A percentile compares a stretch with the other conserved stretches of the same genome.
These are phyloP conservation scores for Xylota segnis DNA, from an alignment of 2,888 invertebrate species.

Conservation along the genomic window DNA sequence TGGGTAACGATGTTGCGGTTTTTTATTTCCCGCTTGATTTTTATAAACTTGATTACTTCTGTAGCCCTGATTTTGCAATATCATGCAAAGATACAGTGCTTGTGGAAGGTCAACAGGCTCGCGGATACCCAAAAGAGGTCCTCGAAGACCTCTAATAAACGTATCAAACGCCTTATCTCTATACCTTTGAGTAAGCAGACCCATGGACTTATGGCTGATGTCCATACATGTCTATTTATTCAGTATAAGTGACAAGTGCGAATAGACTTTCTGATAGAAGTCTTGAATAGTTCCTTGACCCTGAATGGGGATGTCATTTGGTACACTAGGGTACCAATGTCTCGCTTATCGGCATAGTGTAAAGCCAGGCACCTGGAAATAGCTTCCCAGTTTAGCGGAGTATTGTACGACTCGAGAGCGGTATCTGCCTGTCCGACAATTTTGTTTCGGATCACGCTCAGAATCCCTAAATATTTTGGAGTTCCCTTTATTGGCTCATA, in stretches of 20 bases:
- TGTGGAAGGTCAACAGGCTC: conserved; percentile 69
- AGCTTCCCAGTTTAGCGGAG: too few relatives aligned
- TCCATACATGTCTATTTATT: conserved; percentile 40
- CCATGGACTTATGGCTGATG: conserved; percentile 46
- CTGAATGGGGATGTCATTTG: conserved; percentile 28
- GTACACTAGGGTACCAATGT: conserved; percentile 25
- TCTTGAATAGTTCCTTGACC: conserved; percentile 3
- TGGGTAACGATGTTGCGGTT: background rate
- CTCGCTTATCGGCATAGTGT: conserved; percentile 29
- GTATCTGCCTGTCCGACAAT: too few relatives aligned
- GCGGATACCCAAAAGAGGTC: conserved; percentile 41
- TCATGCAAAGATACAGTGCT: conserved; percentile 34
- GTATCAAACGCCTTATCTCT: conserved; percentile 49
- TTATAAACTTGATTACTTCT: conserved; percentile 3
- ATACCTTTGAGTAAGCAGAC: conserved; percentile 43
- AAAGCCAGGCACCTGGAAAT: conserved; percentile 6
- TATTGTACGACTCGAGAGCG: too few relatives aligned
- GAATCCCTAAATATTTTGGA: too few relatives aligned
- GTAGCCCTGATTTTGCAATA: conserved; percentile 4
- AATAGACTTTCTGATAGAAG: conserved; percentile 40
- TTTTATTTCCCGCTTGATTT: background rate
- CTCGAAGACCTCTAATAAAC: too few relatives aligned
- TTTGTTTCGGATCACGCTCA: too few relatives aligned
- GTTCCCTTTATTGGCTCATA: too few relatives aligned
- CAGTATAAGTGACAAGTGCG: background rate